These are phyloP conservation scores for Dryocosmus kuriphilus DNA, from an alignment of 2,888 invertebrate genomes.

Conservation along the genomic window DNA sequence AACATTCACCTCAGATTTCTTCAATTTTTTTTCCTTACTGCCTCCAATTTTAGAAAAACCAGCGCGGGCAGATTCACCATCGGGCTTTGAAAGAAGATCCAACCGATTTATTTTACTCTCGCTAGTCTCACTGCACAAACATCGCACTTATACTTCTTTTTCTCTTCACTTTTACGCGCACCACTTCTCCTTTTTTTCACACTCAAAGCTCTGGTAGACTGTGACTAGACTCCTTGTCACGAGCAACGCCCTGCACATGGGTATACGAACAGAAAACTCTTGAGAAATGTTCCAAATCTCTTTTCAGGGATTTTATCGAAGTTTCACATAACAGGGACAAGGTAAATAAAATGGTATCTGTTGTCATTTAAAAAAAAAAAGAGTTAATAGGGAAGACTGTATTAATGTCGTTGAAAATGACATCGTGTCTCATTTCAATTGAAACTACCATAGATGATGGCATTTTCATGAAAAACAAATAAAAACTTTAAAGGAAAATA, in stretches of 20 bases:
- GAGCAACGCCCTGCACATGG: slow-evolving; percentile 18
- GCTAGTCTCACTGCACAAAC: slow-evolving; percentile 35
- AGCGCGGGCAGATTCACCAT: slow-evolving; percentile 17
- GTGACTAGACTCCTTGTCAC: slow-evolving; percentile 24
- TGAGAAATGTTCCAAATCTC: not conserved
- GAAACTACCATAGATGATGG: too few species aligned
- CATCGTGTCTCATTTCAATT: too few species aligned
- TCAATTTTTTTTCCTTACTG: slow-evolving; percentile 9
- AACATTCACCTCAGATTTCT: slow-evolving; percentile 41
- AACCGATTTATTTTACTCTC: slow-evolving; percentile 17
- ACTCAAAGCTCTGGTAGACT: slow-evolving; percentile 2
- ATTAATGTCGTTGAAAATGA: too few species aligned
- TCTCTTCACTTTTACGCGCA: slow-evolving; percentile 39
- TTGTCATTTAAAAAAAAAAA: not conserved
- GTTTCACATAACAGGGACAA: not conserved
- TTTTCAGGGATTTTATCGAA: not conserved
- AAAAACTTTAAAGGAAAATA: too few species aligned
- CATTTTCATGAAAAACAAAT: too few species aligned
- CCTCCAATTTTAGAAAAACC: not conserved
- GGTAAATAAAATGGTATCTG: not conserved
- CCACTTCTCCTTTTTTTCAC: slow-evolving; percentile 13
- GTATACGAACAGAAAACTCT: not conserved
- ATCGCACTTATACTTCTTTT: slow-evolving; percentile 21
- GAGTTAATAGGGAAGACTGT: not conserved
- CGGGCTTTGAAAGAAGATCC: slow-evolving; percentile 23